These are phyloP conservation scores for Hoplodrina ambigua DNA, from an alignment of 2,888 invertebrate species.

Conservation along the genomic window DNA sequence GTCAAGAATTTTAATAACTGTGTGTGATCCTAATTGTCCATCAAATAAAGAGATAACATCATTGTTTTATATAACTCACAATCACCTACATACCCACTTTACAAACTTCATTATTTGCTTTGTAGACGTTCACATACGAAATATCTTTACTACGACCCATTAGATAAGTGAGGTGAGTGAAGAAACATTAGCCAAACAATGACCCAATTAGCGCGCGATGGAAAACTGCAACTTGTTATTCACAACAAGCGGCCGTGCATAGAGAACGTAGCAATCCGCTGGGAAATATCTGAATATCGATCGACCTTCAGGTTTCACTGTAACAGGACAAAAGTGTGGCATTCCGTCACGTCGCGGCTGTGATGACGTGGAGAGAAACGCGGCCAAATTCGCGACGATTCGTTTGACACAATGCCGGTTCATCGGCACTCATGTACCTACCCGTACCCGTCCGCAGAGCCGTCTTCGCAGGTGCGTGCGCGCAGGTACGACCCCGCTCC, in stretches of 20 bases:
- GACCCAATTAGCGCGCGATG: slow-evolving; percentile 43
- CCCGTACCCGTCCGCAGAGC: slow-evolving; percentile 68
- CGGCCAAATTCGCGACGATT: slow-evolving; percentile 88
- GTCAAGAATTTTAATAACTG: slow-evolving; percentile 38
- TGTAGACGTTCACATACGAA: slow-evolving; percentile 44
- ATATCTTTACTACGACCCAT: slow-evolving; percentile 9
- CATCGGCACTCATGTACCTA: slow-evolving; percentile 78
- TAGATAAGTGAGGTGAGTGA: slow-evolving; percentile 11
- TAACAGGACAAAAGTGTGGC: slow-evolving; percentile 78
- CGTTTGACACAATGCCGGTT: slow-evolving; percentile 89
- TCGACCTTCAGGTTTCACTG: slow-evolving; percentile 88
- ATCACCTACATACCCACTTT: slow-evolving; percentile 23
- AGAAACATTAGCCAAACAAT: slow-evolving; percentile 43
- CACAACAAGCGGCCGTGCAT: slow-evolving; percentile 49
- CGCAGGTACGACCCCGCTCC: slow-evolving; percentile 78
- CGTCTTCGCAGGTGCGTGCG: slow-evolving; percentile 86
- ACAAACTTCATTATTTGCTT: slow-evolving; percentile 14
- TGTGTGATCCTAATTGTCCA: slow-evolving; percentile 37
- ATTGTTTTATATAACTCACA: slow-evolving; percentile 43
- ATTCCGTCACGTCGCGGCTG: slow-evolving; percentile 84
- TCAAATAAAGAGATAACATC: slow-evolving; percentile 29
- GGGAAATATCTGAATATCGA: slow-evolving; percentile 74
- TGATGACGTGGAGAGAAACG: slow-evolving; percentile 84
- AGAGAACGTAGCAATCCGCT: slow-evolving; percentile 48
- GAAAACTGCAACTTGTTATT: slow-evolving; percentile 52